These are phyloP conservation scores for Semotilus atromaculatus DNA, from an alignment of 2,797 vertebrate genomes.

Conservation along the genomic window DNA sequence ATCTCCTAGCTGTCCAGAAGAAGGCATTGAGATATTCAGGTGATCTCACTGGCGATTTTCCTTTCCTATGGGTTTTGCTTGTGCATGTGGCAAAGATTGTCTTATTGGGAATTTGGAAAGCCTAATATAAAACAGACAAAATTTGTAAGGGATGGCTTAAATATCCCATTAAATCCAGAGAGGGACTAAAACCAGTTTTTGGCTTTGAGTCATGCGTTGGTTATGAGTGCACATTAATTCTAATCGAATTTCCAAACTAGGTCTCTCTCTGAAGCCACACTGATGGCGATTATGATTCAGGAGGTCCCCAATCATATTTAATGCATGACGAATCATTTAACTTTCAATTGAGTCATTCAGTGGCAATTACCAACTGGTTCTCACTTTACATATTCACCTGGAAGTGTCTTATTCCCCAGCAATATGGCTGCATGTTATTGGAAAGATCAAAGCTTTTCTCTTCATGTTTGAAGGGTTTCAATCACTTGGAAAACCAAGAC, in stretches of 20 bases:
- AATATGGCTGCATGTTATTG: neutral
- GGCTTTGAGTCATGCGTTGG: slow-evolving; percentile 4
- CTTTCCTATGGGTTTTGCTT: neutral
- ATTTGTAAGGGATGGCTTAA: slow-evolving; percentile 37
- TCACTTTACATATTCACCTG: slow-evolving; percentile 24
- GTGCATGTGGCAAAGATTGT: slow-evolving; percentile 3
- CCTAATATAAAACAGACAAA: slow-evolving; percentile 42
- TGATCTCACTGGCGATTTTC: slow-evolving; percentile 2
- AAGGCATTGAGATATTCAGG: slow-evolving; percentile 1
- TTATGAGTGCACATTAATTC: slow-evolving; percentile 39
- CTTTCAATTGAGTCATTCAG: slow-evolving; percentile 35
- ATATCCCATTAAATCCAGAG: slow-evolving; percentile 18
- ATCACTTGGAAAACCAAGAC: too few relatives aligned
- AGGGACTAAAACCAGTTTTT: neutral
- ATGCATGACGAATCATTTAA: slow-evolving; percentile 30
- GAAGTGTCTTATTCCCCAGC: slow-evolving; percentile 7
- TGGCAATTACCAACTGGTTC: slow-evolving; percentile 3
- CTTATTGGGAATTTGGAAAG: slow-evolving; percentile 7
- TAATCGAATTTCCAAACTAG: slow-evolving; percentile 24
- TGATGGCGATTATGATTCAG: slow-evolving; percentile 24
- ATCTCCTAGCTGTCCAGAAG: neutral
- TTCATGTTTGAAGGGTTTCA: slow-evolving; percentile 36
- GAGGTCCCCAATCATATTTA: slow-evolving; percentile 35
- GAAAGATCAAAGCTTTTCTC: slow-evolving; percentile 31
- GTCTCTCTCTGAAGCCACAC: slow-evolving; percentile 20